Base-by-base conservation (phyloP, 2,797 vertebrate genomes). In the Cyclopterus lumpus region DNA sequence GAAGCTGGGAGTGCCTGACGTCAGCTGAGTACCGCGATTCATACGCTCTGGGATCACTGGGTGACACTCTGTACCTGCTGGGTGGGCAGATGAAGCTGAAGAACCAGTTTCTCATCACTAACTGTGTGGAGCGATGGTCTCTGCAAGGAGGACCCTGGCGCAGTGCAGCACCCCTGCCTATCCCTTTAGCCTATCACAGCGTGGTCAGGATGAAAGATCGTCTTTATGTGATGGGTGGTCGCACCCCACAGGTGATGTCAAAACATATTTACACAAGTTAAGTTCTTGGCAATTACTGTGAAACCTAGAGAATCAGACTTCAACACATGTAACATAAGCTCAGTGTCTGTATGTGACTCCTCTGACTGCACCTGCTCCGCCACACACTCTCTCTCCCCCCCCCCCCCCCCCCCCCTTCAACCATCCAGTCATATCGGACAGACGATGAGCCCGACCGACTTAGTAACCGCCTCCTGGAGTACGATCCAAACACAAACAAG, bases 61-160 rank as follows among this genome's bases (percentile, higher is more conserved):
- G 89, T 0, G 95, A 96, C 0, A 95, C 96, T 36, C 87, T 99
- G 51, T 99, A 98, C 64, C 80, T 99, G 18, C 89, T 98, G 67
- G 98, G 98, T 65, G 98, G 98, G 36, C 96, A 97, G 89, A 99
- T 98, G 97, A 99, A 96, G 91, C 89, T 96, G 81, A 99, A 99
- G 91, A 96, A 97, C 75, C 95, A 97, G 81, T 96, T 96, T 48
- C 90, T 96, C 57, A 95, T 99, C 79, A 99, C 97, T 42, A 99
- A 99, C 90, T 95, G 92, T 51, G 97, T 99, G 77, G 96, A 97
- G 77, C 96, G 95, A 55, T 99, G 96, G 89, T 96, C 94, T 51
- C 85, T 96, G 83, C 95, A 97, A 32, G 94, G 90, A 2, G 97
- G 96, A 71, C 95, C 87, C 12, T 99, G 98, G 98, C 95, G 95